phyloP scores from a whole-genome alignment of 2,113 vertebrate species.

The Notarius quadriscutis region DNA sequence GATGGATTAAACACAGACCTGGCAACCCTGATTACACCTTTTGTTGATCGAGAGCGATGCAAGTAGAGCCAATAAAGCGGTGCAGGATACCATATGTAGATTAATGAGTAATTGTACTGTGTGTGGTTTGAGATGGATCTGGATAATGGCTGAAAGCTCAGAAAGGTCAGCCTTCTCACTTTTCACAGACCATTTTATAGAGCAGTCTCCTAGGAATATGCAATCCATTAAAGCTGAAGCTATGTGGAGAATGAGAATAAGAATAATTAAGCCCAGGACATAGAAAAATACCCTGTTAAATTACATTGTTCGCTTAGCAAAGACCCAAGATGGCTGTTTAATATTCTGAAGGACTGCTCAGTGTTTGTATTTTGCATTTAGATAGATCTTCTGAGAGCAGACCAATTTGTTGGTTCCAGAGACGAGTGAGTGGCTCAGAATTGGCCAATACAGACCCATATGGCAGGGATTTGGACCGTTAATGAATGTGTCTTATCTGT shows the following conservation, averaged over 20 bases:
- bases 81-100: neutral
- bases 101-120: neutral
- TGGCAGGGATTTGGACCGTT: constrained; percentile 40
- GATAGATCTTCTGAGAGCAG: constrained; percentile 63
- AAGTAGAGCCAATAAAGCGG: neutral
- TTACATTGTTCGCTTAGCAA: constrained; percentile 65
- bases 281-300: constrained; percentile 55
- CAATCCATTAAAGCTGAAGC: constrained; percentile 60
- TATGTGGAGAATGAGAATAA: constrained; percentile 54
- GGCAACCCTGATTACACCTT: neutral
- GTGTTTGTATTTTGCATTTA: constrained; percentile 62
- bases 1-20: neutral
- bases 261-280: constrained; percentile 61
- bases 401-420: constrained; percentile 61
- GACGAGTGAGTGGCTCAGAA: constrained; percentile 6
- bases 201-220: constrained; percentile 53
- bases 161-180: constrained; percentile 21
- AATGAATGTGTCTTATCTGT: constrained; percentile 47
- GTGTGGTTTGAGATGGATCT: neutral
- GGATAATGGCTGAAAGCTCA: constrained; percentile 8
- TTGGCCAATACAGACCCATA: constrained; percentile 32
- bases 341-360: constrained; percentile 59
- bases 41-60: too few species aligned
- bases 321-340: constrained; percentile 54
- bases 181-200: constrained; percentile 42